Base-by-base conservation (phyloP, 2,797 vertebrate species). In the Aldrovandia affinis region DNA sequence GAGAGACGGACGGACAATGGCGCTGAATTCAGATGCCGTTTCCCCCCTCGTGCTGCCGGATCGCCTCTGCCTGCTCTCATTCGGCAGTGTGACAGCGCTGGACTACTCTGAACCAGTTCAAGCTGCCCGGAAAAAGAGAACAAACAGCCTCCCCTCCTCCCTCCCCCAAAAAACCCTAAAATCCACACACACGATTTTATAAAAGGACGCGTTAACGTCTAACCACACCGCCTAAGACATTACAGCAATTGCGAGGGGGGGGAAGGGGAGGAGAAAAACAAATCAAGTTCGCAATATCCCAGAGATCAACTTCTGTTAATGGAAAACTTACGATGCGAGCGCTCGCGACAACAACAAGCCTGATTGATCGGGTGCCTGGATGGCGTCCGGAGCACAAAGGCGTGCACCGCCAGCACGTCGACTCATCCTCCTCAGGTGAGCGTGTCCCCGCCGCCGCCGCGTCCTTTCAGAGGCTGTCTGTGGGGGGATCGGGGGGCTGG, bases 1-100 rank as follows among this genome's bases (percentile, higher is more conserved):
- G 39, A 22, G 33, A 44, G 14, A 78, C 44, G 22, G 36, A 52
- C 78, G 54, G 55, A 86, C 57, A 33, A 6, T 44, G 5, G 59
- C 15, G 80, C 20, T 39, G 39, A 85, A 84, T 50, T 42, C 36
- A 12, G n/a, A 54, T 33, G 28, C 59, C 73, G 81, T 44, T 75
- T 55, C 54, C 12, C 77, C 63, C 22, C 30, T 6, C 79, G 50
- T 59, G 5, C 4, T 4, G 22, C 0, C 68, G 15, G 80, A 36
- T 36, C 55, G 55, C 28, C 0, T 28, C 18, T 1, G 33, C n/a
- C 2, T 39, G 4, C 15, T 59, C 42, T 2, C 15, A 22, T 20
- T 4, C 14, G 15, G 18, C 33, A 7, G 15, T 0, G 14, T 68
- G 28, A 2, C 28, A 9, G 22, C 14, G 4, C 63, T 12, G 10